Conservation (phyloP, 1,140 invertebrate genomes). For the Drosophila sturtevanti region DNA sequence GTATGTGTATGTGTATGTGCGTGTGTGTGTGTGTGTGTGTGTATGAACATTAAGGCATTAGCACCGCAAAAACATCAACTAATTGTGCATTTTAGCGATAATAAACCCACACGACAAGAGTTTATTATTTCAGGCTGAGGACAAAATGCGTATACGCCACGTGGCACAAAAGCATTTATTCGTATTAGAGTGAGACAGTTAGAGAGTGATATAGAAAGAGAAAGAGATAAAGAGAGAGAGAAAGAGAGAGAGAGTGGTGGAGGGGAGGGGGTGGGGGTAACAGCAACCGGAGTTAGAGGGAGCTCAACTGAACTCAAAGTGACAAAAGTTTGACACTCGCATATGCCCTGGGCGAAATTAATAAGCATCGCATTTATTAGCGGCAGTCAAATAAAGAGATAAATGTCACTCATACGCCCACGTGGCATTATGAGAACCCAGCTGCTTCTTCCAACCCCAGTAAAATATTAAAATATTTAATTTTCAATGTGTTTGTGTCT, state of each 20-base stretch:
- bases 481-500: constrained; percentile 40
- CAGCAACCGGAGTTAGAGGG: constrained; percentile 6
- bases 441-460: constrained; percentile 40
- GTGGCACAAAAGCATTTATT: constrained; percentile 31
- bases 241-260: not conserved
- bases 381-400: constrained; percentile 78
- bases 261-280: not conserved
- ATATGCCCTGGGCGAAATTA: constrained; percentile 56
- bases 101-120: constrained; percentile 68
- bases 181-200: not conserved
- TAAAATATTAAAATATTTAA: constrained; percentile 71
- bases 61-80: constrained; percentile 79
- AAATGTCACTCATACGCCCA: constrained; percentile 77
- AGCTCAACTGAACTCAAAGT: constrained; percentile 34
- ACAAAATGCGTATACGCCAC: constrained; percentile 45
- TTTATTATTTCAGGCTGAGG: constrained; percentile 73
- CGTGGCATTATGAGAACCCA: constrained; percentile 6
- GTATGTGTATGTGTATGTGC: constrained; percentile 10
- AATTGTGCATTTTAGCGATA: constrained; percentile 80
- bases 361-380: constrained; percentile 79
- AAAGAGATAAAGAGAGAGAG: too few relatives aligned
- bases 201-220: too few relatives aligned
- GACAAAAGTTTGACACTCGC: constrained; percentile 65
- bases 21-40: constrained; percentile 23
- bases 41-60: constrained; percentile 69